Percentiles rank a stretch among this genome's conserved stretches.
These are phyloP conservation scores for Cepaea hortensis DNA, from an alignment of 2,888 invertebrate genomes.

Conservation along the genomic window DNA sequence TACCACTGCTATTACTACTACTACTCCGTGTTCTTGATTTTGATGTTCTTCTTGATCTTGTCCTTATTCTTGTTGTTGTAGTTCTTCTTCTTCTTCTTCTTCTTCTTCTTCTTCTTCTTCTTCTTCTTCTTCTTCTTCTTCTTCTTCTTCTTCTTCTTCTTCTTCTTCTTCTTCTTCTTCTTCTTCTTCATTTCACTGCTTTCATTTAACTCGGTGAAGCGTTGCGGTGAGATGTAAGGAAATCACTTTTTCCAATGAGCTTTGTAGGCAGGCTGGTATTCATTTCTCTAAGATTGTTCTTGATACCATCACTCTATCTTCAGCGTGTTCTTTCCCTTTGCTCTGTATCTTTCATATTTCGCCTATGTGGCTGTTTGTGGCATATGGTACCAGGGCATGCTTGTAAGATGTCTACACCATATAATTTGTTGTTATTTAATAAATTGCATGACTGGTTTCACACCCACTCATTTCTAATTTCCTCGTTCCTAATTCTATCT, in stretches of 20 bases:
- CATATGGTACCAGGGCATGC: too few species aligned
- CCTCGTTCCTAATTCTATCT: too few species aligned
- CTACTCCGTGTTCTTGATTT: constrained; percentile 11
- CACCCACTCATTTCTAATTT: too few species aligned
- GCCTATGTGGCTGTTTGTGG: constrained; percentile 27
- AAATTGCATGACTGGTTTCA: too few species aligned
- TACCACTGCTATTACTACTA: constrained; percentile 5
- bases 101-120: constrained; percentile 27
- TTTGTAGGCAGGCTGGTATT: too few species aligned
- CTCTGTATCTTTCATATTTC: background rate
- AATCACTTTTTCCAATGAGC: too few species aligned
- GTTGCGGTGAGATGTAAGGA: too few species aligned
- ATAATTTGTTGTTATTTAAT: too few species aligned
- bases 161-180: background rate
- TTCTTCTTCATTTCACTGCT: background rate
- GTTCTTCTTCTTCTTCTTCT: constrained; percentile 24
- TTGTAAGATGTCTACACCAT: too few species aligned
- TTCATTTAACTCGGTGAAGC: background rate
- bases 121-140: background rate
- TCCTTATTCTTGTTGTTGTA: constrained; percentile 14
- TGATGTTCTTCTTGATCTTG: constrained; percentile 18
- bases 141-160: background rate
- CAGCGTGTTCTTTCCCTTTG: background rate
- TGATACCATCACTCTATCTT: too few species aligned
- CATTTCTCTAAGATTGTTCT: too few species aligned